phyloP scores from a whole-genome alignment of 2,888 invertebrate species.

The Mythimna albipuncta region DNA sequence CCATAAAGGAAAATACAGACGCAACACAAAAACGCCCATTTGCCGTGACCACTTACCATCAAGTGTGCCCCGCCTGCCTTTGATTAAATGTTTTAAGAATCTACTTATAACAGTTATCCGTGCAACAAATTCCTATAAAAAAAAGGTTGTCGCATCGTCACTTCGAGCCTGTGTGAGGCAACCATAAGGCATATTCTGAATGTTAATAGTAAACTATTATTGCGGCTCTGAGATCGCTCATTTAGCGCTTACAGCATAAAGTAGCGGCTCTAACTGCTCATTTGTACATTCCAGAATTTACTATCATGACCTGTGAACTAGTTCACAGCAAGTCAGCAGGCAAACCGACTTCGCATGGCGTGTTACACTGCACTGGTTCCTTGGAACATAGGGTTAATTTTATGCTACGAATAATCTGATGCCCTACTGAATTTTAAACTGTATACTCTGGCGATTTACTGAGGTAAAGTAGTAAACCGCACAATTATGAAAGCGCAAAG shows the following conservation, averaged over 20 bases:
- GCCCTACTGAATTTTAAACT: neutral
- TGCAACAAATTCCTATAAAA: neutral
- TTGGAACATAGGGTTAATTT: constrained; percentile 8
- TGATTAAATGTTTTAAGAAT: too few species aligned
- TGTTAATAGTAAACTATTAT: constrained; percentile 5
- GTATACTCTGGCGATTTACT: neutral
- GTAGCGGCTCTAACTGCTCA: constrained; percentile 13
- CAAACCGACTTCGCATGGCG: constrained; percentile 5
- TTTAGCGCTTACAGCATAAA: neutral
- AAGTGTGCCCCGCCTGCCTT: too few species aligned
- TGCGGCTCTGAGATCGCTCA: neutral
- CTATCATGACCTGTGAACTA: constrained; percentile 27
- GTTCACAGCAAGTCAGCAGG: too few species aligned
- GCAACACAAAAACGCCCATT: too few species aligned
- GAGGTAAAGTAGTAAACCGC: neutral
- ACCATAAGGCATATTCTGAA: neutral
- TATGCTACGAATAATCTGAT: constrained; percentile 6
- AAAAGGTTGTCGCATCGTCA: neutral
- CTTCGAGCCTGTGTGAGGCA: neutral
- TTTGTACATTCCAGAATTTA: constrained; percentile 25
- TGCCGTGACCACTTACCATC: too few species aligned
- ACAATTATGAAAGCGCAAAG: neutral
- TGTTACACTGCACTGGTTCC: constrained; percentile 30
- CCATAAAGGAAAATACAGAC: too few species aligned
- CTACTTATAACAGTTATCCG: neutral